Base-by-base conservation (phyloP, 2,797 vertebrate species). In the Synanceia verrucosa region DNA sequence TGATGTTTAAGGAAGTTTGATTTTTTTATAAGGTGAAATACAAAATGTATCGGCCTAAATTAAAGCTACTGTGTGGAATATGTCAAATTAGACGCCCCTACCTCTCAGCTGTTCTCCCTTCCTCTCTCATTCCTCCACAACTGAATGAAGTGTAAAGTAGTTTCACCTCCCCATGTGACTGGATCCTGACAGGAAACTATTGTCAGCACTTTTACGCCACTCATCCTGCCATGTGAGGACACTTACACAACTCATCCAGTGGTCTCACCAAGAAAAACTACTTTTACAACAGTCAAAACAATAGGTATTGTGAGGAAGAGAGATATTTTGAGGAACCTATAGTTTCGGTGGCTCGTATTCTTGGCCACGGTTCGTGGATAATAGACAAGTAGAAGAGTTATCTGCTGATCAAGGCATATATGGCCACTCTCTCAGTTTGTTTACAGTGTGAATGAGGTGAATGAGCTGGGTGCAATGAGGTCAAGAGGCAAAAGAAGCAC, bases 101-200 rank as follows among this genome's bases (percentile, higher is more conserved):
- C 86, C 88, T 88, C 56, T 56, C 60, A 48, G 60, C 48, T 59
- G 44, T 26, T 57, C 72, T 50, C 44, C 46, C 23, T 72, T 77
- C 55, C 69, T 74, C 44, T 67, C 28, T 71, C 37, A 79, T 67
- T 74, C 28, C 64, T 65, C 23, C 37, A 46, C 48, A 73, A 65
- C 53, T 75, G 31, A 65, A 41, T 81, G 39, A 74, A 88, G 56
- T 86, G 85, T 85, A 70, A 78, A 77, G 78, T 47, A 83, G 79
- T 88, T 89, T 89, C 81, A 78, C 78, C 87, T 79, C 71, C 76
- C 39, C 91, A 91, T 92, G 91, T 94, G 92, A 93, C 90, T 72
- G 26, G 66, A 61, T 84, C 84, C 91, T 86, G 89, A 90, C 77
- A 91, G 92, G 91, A 94, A 93, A 81, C 83, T 78, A 55, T 2